phyloP scores from a whole-genome alignment of 2,888 invertebrate species.

The Meganola albula region DNA sequence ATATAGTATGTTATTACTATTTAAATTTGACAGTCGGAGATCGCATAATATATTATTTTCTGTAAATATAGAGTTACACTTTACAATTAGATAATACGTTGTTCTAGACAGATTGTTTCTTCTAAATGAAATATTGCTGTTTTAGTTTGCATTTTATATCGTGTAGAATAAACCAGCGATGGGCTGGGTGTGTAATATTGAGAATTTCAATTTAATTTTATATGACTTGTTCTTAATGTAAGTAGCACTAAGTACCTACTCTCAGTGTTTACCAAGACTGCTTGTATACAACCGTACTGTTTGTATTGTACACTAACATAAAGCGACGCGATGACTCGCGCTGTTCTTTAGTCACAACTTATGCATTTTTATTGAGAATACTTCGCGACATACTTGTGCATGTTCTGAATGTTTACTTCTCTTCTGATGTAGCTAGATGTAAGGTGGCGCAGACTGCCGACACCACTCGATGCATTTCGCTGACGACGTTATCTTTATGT shows the following conservation, averaged over 20 bases:
- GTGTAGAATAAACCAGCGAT: slow-evolving; percentile 59
- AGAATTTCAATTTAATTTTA: slow-evolving; percentile 65
- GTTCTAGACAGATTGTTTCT: slow-evolving; percentile 73
- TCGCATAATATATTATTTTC: slow-evolving; percentile 74
- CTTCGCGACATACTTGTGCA: slow-evolving; percentile 58
- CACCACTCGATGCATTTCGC: slow-evolving; percentile 34
- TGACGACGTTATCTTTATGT: slow-evolving; percentile 27
- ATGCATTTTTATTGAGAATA: slow-evolving; percentile 74
- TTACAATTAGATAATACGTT: slow-evolving; percentile 56
- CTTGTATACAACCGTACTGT: slow-evolving; percentile 73
- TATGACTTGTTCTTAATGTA: slow-evolving; percentile 64
- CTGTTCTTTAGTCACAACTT: slow-evolving; percentile 71
- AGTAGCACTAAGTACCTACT: slow-evolving; percentile 73
- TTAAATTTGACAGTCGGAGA: slow-evolving; percentile 68
- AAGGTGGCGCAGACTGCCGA: slow-evolving; percentile 28
- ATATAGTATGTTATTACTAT: slow-evolving; percentile 73
- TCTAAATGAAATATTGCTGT: slow-evolving; percentile 74
- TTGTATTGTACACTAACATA: slow-evolving; percentile 63
- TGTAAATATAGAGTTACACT: slow-evolving; percentile 71
- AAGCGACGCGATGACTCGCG: slow-evolving; percentile 49
- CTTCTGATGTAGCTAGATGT: slow-evolving; percentile 56
- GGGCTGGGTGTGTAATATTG: slow-evolving; percentile 63
- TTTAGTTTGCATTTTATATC: slow-evolving; percentile 77
- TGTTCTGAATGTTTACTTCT: slow-evolving; percentile 49
- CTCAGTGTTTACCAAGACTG: slow-evolving; percentile 77